These are phyloP conservation scores for Drosophila neonasuta DNA, from an alignment of 2,888 invertebrate species.

Conservation along the genomic window DNA sequence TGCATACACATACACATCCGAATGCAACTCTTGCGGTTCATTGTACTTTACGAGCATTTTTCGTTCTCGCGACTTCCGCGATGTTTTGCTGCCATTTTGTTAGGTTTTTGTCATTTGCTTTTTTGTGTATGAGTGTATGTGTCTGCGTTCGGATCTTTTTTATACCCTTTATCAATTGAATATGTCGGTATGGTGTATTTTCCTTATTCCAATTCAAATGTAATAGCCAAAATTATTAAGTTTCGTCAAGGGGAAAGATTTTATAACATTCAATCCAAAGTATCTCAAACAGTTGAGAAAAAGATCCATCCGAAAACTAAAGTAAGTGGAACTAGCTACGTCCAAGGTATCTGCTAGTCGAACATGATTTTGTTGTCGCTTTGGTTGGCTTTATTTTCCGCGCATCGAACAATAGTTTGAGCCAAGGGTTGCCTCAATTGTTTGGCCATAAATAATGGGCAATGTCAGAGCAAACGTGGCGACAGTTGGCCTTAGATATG, in stretches of 20 bases:
- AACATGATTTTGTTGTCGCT: background rate
- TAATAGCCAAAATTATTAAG: background rate
- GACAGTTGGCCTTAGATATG: conserved; percentile 51
- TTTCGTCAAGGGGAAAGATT: no score
- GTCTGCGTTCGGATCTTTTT: conserved; percentile 8
- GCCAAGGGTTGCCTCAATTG: conserved; percentile 61
- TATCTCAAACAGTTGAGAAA: background rate
- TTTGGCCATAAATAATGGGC: conserved; percentile 70
- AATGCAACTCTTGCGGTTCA: conserved; percentile 68
- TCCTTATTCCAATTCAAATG: background rate
- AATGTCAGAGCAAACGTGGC: conserved; percentile 55
- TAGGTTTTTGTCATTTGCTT: conserved; percentile 46
- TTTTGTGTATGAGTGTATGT: conserved; percentile 12
- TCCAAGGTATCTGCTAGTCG: background rate
- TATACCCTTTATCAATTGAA: conserved; percentile 5
- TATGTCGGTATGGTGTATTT: background rate
- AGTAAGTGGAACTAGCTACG: background rate
- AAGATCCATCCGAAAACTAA: background rate
- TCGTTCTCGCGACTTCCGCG: conserved; percentile 64
- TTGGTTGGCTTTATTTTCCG: conserved; percentile 44
- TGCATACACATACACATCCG: conserved; percentile 22
- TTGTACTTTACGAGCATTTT: conserved; percentile 71
- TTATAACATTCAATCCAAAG: background rate
- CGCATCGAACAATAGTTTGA: conserved; percentile 65
- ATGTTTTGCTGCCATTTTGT: conserved; percentile 71